Conservation (phyloP, 2,888 invertebrate species). For the Helleia helle region DNA sequence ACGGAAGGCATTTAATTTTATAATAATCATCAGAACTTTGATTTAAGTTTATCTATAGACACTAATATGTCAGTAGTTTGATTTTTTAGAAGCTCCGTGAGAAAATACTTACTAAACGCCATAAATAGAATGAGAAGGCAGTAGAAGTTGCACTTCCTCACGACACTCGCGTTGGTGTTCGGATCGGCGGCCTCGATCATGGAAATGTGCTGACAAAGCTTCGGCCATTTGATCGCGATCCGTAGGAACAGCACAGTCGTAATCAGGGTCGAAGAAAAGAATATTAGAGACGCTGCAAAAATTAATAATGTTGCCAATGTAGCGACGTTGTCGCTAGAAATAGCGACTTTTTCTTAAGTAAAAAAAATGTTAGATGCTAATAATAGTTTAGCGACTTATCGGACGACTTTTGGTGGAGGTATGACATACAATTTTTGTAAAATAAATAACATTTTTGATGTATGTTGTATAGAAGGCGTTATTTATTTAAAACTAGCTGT, state of each 20-base stretch:
- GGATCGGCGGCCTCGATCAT: constrained; percentile 36
- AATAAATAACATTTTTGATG: too few species aligned
- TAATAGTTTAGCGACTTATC: neutral
- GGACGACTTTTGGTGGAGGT: too few species aligned
- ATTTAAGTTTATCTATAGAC: too few species aligned
- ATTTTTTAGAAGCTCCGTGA: neutral
- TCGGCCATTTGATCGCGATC: constrained; percentile 43
- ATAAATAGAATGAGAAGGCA: constrained; percentile 31
- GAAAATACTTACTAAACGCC: constrained; percentile 31
- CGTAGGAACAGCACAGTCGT: constrained; percentile 36
- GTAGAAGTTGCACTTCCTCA: constrained; percentile 32
- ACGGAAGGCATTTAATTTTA: too few species aligned
- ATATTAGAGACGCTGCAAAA: constrained; percentile 36
- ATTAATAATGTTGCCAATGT: neutral
- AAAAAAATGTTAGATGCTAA: neutral
- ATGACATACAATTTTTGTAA: too few species aligned
- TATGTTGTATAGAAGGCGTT: too few species aligned
- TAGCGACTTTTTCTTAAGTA: neutral
- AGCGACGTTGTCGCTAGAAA: neutral
- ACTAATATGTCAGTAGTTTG: neutral
- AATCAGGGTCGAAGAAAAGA: constrained; percentile 30
- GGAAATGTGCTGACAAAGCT: constrained; percentile 32
- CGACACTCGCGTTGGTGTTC: constrained; percentile 29
- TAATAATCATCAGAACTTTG: too few species aligned
- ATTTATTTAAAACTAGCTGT: too few species aligned